These are phyloP conservation scores for Laticauda colubrina DNA, from an alignment of 2,113 vertebrate genomes.

Conservation along the genomic window DNA sequence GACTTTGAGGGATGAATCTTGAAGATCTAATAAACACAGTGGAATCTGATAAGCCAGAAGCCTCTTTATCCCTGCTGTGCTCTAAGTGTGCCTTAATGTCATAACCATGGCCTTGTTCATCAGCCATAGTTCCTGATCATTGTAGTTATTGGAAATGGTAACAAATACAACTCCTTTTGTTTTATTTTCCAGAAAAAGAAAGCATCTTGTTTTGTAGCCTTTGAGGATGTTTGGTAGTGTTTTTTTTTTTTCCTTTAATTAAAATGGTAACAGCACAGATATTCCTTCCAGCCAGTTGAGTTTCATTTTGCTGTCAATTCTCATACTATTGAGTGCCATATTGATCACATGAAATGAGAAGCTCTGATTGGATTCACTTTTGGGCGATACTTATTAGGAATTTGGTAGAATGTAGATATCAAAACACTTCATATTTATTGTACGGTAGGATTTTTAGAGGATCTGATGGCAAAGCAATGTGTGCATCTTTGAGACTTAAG, in stretches of 20 bases:
- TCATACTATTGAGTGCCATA: neutral
- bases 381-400: neutral
- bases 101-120: neutral
- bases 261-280: neutral
- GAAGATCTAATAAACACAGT: neutral
- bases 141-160: neutral
- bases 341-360: neutral
- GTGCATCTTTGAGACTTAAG: neutral
- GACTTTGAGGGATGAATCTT: neutral
- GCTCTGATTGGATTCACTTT: neutral
- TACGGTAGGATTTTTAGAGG: neutral
- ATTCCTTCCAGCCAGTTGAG: neutral
- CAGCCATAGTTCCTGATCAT: neutral
- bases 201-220: neutral
- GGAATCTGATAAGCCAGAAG: neutral
- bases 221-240: neutral
- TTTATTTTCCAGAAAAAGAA: neutral
- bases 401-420: neutral
- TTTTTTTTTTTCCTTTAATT: neutral
- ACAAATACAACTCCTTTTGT: neutral
- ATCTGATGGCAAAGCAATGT: neutral
- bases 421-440: neutral
- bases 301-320: neutral
- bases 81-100: neutral
- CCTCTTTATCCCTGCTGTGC: neutral